A percentile compares a stretch with the other conserved stretches of the same genome.
These are phyloP conservation scores for Galeruca laticollis DNA, from an alignment of 2,888 invertebrate species.

Conservation along the genomic window DNA sequence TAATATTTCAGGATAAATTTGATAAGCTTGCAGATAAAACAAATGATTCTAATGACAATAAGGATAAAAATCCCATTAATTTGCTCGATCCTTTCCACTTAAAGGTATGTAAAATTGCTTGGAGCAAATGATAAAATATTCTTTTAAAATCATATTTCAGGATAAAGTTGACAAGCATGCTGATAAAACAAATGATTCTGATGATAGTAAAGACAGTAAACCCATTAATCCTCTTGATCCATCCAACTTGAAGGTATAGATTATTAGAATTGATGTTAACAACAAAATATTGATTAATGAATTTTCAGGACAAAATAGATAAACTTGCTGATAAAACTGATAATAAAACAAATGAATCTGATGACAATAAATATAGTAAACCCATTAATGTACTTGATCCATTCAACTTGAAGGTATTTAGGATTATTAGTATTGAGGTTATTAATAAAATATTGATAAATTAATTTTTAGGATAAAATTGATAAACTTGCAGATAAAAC, in stretches of 20 bases:
- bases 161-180: neutral
- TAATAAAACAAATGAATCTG: neutral
- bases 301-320: neutral
- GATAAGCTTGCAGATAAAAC: neutral
- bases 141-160: neutral
- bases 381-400: constrained; percentile 10
- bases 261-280: neutral
- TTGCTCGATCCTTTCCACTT: constrained; percentile 7
- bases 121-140: no score
- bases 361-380: neutral
- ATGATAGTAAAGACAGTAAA: neutral
- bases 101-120: constrained; percentile 5
- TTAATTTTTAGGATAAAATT: constrained; percentile 22
- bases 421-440: no score
- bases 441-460: no score
- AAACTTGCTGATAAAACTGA: neutral
- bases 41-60: neutral
- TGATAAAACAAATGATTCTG: neutral
- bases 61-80: neutral
- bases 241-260: neutral
- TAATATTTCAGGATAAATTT: constrained; percentile 3
- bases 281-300: neutral
- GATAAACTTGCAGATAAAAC: constrained; percentile 10
- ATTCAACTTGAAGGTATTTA: constrained; percentile 14
- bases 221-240: neutral